Base-by-base conservation (phyloP, 2,797 vertebrate genomes). In the Diplodus puntazzo region DNA sequence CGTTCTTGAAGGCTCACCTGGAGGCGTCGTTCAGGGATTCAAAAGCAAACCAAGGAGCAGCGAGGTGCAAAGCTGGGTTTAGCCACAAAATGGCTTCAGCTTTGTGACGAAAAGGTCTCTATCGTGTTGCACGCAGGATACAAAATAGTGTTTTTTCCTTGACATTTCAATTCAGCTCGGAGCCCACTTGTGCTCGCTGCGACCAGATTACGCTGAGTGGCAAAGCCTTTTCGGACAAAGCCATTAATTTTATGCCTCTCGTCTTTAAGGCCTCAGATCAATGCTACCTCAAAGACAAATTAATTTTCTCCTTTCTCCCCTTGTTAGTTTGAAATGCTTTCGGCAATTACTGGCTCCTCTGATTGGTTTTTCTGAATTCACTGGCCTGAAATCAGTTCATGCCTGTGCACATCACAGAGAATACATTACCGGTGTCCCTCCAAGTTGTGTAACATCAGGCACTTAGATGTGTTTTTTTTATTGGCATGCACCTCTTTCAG, bases 211-310 rank as follows among this genome's bases (percentile, higher is more conserved):
- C 46, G 27, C 57, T 11, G 64, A 86, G 78, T 54, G 80, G 73
- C 82, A 70, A 75, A 85, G 84, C 64, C 73, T 91, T 87, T 90
- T 90, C 39, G 69, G 79, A 87, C 83, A 83, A 91, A 88, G 88
- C 80, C 73, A 86, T 91, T 92, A 42, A 89, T 92, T 93, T 88
- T 79, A 86, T 80, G 81, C 77, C 81, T 85, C 82, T 86, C 69
- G 59, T 90, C 83, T 89, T 87, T 82, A 91, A 78, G 79, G 70
- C 75, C 61, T 81, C 48, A 82, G 91, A 95, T 95, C 93, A 92
- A 94, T 94, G 87, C 82, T 75, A 87, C 87, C 92, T 91, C 80
- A 80, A 89, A 88, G 86, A 90, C 87, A 91, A 93, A 94, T 94
- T 89, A 53, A 89, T 94, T 92, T 92, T 90, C 90, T 89, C 82